These are phyloP conservation scores for Amphiprion ocellaris DNA, from an alignment of 2,113 vertebrate genomes.

Conservation along the genomic window DNA sequence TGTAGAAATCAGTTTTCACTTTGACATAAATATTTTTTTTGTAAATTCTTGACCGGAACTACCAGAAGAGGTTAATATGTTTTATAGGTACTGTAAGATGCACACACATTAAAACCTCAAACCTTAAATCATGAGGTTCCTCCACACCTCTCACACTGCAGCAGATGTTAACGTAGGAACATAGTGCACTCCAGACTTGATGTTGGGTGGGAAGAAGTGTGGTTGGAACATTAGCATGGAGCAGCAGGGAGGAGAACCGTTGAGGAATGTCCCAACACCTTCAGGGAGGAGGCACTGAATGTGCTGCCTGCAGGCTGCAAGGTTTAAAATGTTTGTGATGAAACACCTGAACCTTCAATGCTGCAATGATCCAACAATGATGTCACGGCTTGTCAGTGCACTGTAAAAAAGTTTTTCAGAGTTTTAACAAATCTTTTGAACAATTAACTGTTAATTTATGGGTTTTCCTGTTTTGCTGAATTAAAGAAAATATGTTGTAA, in stretches of 20 bases:
- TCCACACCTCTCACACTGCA: background rate
- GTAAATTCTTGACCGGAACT: no score
- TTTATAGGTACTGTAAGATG: no score
- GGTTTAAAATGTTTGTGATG: background rate
- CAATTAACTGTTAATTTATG: no score
- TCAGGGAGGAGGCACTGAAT: conserved; percentile 20
- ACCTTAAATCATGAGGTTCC: background rate
- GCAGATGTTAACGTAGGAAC: conserved; percentile 13
- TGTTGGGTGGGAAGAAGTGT: conserved; percentile 24
- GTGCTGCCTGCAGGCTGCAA: conserved; percentile 13
- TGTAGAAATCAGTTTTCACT: no score
- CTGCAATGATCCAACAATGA: background rate
- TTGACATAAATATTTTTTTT: no score
- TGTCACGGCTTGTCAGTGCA: background rate
- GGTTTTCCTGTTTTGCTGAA: no score
- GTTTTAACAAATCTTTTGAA: no score
- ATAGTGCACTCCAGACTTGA: conserved; percentile 6
- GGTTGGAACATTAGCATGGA: conserved; percentile 27
- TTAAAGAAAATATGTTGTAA: no score
- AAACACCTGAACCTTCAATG: background rate
- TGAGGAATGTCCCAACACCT: conserved; percentile 41
- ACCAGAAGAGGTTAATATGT: no score
- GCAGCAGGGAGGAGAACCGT: conserved; percentile 38
- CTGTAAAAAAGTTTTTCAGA: no score
- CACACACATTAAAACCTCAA: no score